Evolutionary conservation across 1,140 invertebrate species (phyloP), one percentile per base, ranked within the genome.

Genomic region (Nasonia longicornis): DNA sequence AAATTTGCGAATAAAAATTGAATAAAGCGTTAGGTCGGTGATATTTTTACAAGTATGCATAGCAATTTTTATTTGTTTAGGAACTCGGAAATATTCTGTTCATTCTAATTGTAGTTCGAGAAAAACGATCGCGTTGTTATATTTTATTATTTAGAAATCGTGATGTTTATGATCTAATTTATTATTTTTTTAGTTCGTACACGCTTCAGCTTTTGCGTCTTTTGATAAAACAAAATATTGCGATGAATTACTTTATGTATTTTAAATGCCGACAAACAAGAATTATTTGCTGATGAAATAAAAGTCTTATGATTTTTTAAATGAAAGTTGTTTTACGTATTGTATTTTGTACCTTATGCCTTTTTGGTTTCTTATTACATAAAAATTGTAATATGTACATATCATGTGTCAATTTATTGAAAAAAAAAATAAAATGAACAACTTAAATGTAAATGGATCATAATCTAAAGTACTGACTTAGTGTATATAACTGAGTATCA

Each of bases 401-500:
- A 2, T 73, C 48, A 70, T 78, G 67, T 71, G 73, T 78, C 80
- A 82, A 82, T 77, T 78, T 82, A 82, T 78, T 82, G 80, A 78
- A 82, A 82, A 71, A 78, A 76, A 35, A 72, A 82, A 71, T 0
- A 26, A 77, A 81, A 72, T 76, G 80, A 81, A 81, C 80, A 82
- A 72, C 76, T 82, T 82, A 82, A 74, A 76, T 38, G 26, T 82
- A 48, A 11, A 82, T 74, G n/a, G 2, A 20, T 74, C 16, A 42
- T 82, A 86, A 83, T 86, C 83, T 90, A 91, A 79, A 86, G 83
- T 79, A 85, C 77, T 64, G 83, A 86, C 83, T 88, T 90, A 66
- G 85, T 86, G 79, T 91, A 90, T 77, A 88, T 84, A 70, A 91
- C 75, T 82, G 89, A 87, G 86, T 91, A 91, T 91, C 89, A 91